Conservation (phyloP, 2,888 invertebrate genomes). For the Anthoptus insignis region DNA sequence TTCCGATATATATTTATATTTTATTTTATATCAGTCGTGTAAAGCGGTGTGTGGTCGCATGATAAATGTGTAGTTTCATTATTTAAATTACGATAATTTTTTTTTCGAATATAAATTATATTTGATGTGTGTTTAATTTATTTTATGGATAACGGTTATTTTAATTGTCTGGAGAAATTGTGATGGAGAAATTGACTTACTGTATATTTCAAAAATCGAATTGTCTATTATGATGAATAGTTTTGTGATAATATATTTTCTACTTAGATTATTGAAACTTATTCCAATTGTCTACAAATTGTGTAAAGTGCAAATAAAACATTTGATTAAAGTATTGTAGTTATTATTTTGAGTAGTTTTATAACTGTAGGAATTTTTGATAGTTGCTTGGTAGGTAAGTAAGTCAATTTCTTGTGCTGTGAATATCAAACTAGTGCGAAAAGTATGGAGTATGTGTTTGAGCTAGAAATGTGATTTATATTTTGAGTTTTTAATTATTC, state of each 20-base stretch:
- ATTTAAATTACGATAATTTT: constrained; percentile 18
- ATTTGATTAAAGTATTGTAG: too few relatives aligned
- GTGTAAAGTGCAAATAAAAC: too few relatives aligned
- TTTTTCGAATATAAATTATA: constrained; percentile 28
- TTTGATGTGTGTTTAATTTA: constrained; percentile 41
- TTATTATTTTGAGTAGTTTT: too few relatives aligned
- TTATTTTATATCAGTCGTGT: constrained; percentile 21
- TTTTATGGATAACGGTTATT: constrained; percentile 27
- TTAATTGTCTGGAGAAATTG: constrained; percentile 11
- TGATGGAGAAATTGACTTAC: constrained; percentile 31
- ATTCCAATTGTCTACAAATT: too few relatives aligned
- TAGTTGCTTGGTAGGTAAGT: too few relatives aligned
- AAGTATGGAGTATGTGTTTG: constrained; percentile 2
- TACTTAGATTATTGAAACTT: too few relatives aligned
- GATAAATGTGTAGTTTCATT: constrained; percentile 22
- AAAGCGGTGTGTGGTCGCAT: constrained; percentile 19
- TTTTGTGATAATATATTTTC: too few relatives aligned
- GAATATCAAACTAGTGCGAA: constrained; percentile 1
- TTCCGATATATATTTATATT: constrained; percentile 36
- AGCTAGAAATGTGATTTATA: constrained; percentile 2
- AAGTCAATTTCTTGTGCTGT: constrained; percentile 1
- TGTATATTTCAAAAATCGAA: too few relatives aligned
- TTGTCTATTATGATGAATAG: too few relatives aligned
- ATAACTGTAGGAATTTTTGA: too few relatives aligned
- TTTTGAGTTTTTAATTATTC: neutral